phyloP scores from a whole-genome alignment of 2,797 vertebrate genomes.

The Eremophila alpestris region DNA sequence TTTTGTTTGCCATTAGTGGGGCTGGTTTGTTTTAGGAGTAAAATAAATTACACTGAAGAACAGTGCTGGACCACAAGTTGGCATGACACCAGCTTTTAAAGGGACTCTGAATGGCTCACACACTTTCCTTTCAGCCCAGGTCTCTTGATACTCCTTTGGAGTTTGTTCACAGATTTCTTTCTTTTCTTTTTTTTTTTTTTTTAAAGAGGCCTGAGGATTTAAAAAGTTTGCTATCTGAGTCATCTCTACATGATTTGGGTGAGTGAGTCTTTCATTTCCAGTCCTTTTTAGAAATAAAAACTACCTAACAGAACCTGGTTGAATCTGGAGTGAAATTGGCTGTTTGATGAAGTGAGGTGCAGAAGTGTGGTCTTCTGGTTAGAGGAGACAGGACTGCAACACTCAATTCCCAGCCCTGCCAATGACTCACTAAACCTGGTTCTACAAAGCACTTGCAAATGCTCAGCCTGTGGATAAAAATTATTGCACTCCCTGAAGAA shows the following conservation, averaged over 20 bases:
- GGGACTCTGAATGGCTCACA: constrained; percentile 32
- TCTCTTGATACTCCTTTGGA: constrained; percentile 18
- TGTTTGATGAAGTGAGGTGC: constrained; percentile 7
- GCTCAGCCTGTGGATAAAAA: background rate
- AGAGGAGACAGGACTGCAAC: background rate
- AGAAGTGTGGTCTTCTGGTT: background rate
- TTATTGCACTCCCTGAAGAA: background rate
- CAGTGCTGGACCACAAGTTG: constrained; percentile 7
- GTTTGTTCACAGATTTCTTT: constrained; percentile 3
- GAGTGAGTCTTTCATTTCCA: constrained; percentile 30
- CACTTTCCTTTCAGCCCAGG: constrained; percentile 7
- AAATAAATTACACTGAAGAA: constrained; percentile 56
- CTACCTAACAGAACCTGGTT: background rate
- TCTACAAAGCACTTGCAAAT: background rate
- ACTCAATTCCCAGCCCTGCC: background rate
- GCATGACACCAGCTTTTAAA: constrained; percentile 44
- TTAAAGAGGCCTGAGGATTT: background rate
- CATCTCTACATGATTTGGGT: constrained; percentile 21
- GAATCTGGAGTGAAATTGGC: constrained; percentile 3
- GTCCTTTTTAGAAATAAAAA: constrained; percentile 14
- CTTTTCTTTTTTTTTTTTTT: background rate
- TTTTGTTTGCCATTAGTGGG: constrained; percentile 12
- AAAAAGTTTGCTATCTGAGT: constrained; percentile 18
- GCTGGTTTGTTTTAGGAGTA: constrained; percentile 33
- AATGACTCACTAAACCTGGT: background rate